Conservation (phyloP, 2,113 vertebrate species). For the Saguinus midas region DNA sequence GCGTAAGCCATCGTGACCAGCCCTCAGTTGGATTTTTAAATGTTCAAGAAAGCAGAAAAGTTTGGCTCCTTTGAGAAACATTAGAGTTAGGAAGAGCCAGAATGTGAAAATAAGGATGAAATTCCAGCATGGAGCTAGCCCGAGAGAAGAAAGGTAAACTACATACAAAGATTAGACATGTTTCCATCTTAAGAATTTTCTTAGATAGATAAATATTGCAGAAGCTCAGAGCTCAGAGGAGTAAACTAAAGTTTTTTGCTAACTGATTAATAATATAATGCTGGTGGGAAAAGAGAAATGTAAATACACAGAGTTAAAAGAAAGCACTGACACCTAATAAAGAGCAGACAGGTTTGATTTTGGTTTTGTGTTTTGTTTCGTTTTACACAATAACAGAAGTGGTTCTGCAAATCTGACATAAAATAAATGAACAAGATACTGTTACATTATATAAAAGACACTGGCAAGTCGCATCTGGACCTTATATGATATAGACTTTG, state of each 20-base stretch:
- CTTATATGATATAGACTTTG: neutral
- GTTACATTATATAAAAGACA: neutral
- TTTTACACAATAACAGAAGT: conserved; percentile 17
- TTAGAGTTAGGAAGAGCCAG: neutral
- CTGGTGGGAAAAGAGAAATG: neutral
- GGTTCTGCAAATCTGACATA: neutral
- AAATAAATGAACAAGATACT: neutral
- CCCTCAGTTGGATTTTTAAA: neutral
- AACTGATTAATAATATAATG: neutral
- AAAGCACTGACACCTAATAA: neutral
- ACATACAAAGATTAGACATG: neutral
- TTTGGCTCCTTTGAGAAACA: neutral
- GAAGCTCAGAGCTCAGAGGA: neutral
- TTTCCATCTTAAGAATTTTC: neutral
- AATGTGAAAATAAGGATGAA: conserved; percentile 4
- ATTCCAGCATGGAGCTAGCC: neutral
- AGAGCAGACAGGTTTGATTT: neutral
- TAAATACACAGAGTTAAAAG: neutral
- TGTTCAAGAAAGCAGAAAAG: neutral
- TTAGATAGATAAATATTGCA: neutral
- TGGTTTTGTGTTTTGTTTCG: neutral
- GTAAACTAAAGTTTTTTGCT: neutral
- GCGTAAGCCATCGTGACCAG: too few relatives aligned
- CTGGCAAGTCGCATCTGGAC: neutral
- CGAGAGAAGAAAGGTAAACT: neutral